Percentiles rank a stretch among this genome's conserved stretches.
Conservation (phyloP, 1,140 invertebrate species). For the Geopemphigus sp. region DNA sequence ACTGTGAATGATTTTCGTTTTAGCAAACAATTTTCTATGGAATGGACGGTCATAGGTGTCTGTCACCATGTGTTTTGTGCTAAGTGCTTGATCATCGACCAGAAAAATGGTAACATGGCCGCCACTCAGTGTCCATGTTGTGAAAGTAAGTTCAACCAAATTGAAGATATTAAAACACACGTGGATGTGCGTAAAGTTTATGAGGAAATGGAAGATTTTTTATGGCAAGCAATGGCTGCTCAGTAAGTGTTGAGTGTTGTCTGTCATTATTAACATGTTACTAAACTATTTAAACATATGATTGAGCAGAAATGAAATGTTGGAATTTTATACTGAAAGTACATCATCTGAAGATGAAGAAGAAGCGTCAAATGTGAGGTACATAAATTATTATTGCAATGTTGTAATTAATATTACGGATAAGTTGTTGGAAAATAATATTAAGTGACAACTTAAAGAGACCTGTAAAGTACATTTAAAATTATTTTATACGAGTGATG, state of each 20-base stretch:
- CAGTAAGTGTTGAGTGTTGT: neutral
- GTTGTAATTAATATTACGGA: too few relatives aligned
- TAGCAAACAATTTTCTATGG: neutral
- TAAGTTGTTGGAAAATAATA: too few relatives aligned
- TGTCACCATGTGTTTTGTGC: neutral
- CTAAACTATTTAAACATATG: neutral
- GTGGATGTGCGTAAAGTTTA: neutral
- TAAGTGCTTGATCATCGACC: neutral
- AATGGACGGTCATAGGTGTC: neutral
- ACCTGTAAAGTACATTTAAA: too few relatives aligned
- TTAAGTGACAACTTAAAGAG: too few relatives aligned
- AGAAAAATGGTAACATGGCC: neutral
- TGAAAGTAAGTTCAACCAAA: neutral
- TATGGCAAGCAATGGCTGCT: neutral
- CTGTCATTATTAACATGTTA: too few relatives aligned
- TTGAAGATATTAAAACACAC: neutral
- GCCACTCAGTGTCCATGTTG: neutral
- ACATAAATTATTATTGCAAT: too few relatives aligned
- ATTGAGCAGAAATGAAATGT: neutral
- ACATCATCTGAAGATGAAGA: too few relatives aligned
- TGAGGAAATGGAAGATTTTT: neutral
- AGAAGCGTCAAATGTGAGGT: too few relatives aligned
- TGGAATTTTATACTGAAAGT: too few relatives aligned
- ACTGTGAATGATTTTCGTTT: neutral
- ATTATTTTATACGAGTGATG: too few relatives aligned